A percentile compares a stretch with the other conserved stretches of the same genome.
Conservation (phyloP, 2,113 vertebrate species). For the Sylvietta virens region DNA sequence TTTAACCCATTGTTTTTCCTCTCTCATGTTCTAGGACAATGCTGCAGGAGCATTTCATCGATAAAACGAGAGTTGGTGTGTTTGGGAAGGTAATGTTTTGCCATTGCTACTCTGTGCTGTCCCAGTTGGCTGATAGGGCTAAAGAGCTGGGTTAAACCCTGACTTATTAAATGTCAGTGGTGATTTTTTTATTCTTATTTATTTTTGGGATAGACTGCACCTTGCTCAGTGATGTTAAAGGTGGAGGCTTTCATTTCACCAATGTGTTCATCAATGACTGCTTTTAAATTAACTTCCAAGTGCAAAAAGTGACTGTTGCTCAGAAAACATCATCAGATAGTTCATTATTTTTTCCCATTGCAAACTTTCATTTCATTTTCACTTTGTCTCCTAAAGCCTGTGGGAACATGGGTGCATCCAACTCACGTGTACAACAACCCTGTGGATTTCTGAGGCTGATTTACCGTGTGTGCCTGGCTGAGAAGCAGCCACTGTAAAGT, state of each 20-base stretch:
- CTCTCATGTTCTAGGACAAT: slow-evolving; percentile 72
- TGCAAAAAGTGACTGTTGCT: neutral
- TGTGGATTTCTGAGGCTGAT: slow-evolving; percentile 8
- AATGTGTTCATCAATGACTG: neutral
- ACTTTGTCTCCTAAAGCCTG: neutral
- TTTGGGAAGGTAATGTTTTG: slow-evolving; percentile 87
- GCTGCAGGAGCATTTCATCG: slow-evolving; percentile 83
- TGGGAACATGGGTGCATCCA: neutral
- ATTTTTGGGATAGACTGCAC: neutral
- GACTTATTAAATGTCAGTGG: neutral
- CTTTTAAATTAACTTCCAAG: neutral
- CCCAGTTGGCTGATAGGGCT: neutral
- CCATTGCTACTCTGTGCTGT: neutral
- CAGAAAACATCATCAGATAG: neutral
- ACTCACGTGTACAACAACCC: neutral
- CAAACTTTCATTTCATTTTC: neutral
- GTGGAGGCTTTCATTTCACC: neutral
- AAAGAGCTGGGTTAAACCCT: neutral
- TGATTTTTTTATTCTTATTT: neutral
- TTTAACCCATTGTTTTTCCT: neutral
- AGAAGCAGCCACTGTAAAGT: neutral
- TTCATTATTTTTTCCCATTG: neutral
- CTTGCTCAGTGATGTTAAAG: neutral
- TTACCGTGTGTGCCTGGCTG: neutral
- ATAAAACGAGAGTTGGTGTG: slow-evolving; percentile 84